Evolutionary conservation across 1,140 invertebrate species (phyloP).

Genomic region (Nymphalis io): DNA sequence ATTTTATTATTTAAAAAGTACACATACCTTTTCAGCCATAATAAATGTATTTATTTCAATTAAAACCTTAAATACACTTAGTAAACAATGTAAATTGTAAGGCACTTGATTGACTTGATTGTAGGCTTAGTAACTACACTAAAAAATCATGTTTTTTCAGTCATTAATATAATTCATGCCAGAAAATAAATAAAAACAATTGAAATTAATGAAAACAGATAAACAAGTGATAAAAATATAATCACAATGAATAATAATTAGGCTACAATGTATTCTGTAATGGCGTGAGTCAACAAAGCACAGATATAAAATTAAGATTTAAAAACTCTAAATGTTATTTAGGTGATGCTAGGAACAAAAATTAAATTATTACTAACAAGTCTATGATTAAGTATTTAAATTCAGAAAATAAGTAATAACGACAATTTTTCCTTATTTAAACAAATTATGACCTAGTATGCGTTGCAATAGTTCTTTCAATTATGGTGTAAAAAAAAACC

Average conservation of each 20-base stretch:
- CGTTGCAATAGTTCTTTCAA: too few species aligned
- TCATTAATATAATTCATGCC: neutral
- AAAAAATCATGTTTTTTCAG: neutral
- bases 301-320: constrained; percentile 5
- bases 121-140: neutral
- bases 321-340: constrained; percentile 12
- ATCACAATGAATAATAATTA: neutral
- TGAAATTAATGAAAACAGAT: constrained; percentile 16
- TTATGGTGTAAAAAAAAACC: too few species aligned
- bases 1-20: constrained; percentile 2
- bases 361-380: neutral
- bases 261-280: neutral
- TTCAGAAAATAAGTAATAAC: too few species aligned
- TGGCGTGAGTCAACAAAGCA: constrained; percentile 28
- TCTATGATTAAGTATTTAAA: neutral
- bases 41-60: neutral
- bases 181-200: constrained; percentile 17
- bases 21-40: constrained; percentile 54
- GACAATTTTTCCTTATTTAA: too few species aligned
- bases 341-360: neutral
- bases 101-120: constrained; percentile 18
- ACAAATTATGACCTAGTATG: too few species aligned
- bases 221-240: constrained; percentile 10
- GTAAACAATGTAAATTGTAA: constrained; percentile 21
- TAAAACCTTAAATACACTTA: neutral